Conservation (phyloP, 2,797 vertebrate genomes). For the Rhincodon typus region DNA sequence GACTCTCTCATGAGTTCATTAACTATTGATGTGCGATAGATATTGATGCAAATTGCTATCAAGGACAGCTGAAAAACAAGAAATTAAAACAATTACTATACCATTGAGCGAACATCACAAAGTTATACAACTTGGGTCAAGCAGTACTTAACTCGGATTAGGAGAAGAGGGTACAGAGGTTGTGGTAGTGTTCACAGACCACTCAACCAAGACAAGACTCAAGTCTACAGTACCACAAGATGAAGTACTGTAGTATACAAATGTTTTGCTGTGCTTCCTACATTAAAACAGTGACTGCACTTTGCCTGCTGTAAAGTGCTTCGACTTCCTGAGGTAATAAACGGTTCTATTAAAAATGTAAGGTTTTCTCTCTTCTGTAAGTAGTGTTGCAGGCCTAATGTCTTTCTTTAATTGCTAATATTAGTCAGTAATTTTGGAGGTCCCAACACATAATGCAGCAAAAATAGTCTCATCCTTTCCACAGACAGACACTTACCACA, state of each 20-base stretch:
- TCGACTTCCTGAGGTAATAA: background rate
- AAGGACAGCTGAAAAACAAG: conserved; percentile 69
- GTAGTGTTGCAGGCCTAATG: background rate
- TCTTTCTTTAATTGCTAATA: background rate
- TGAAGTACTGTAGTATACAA: too few relatives aligned
- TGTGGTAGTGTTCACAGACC: background rate
- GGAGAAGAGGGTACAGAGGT: background rate
- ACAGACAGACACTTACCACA: conserved; percentile 56
- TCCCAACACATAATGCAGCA: background rate
- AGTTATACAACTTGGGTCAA: background rate
- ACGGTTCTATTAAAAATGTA: background rate
- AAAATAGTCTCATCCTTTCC: background rate
- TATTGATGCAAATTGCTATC: conserved; percentile 75
- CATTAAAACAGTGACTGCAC: background rate
- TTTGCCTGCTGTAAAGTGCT: background rate
- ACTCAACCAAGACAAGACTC: too few relatives aligned
- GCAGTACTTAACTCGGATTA: background rate
- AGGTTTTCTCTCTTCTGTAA: background rate
- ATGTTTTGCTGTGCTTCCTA: too few relatives aligned
- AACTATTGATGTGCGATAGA: conserved; percentile 72
- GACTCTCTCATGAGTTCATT: conserved; percentile 65
- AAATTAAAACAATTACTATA: background rate
- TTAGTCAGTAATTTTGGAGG: too few relatives aligned
- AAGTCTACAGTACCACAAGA: background rate
- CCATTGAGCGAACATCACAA: background rate